Conservation (phyloP, 2,113 vertebrate genomes). For the Rhegmatorhina hoffmannsi region DNA sequence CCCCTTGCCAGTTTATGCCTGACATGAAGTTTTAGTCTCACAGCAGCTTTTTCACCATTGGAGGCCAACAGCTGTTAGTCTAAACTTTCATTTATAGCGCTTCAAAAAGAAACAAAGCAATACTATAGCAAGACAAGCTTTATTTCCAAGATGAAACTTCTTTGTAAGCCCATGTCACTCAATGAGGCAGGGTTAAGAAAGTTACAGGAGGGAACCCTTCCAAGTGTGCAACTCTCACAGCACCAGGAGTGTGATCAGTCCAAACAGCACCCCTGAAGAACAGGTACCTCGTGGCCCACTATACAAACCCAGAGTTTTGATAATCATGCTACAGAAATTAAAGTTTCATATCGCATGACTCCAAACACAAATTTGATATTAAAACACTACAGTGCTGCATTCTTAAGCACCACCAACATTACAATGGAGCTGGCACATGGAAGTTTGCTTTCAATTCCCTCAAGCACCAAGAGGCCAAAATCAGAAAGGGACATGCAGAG, state of each 20-base stretch:
- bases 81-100: neutral
- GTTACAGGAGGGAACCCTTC: neutral
- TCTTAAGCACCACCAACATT: neutral
- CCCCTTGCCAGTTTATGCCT: neutral
- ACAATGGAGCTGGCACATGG: neutral
- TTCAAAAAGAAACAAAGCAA: neutral
- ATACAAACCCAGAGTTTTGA: neutral
- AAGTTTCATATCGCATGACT: neutral
- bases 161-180: neutral
- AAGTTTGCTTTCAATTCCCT: neutral
- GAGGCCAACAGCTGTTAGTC: neutral
- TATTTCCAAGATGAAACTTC: neutral
- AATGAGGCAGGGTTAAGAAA: neutral
- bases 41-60: neutral
- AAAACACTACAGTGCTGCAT: neutral
- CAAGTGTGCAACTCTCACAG: neutral
- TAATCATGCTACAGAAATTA: neutral
- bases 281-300: too few relatives aligned
- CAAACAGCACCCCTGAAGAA: neutral
- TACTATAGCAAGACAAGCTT: neutral
- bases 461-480: slow-evolving; percentile 1
- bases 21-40: neutral
- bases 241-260: neutral
- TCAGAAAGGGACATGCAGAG: neutral
- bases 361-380: neutral